Conservation (phyloP, 2,113 vertebrate species). For the Tretioscincus oriximinensis region DNA sequence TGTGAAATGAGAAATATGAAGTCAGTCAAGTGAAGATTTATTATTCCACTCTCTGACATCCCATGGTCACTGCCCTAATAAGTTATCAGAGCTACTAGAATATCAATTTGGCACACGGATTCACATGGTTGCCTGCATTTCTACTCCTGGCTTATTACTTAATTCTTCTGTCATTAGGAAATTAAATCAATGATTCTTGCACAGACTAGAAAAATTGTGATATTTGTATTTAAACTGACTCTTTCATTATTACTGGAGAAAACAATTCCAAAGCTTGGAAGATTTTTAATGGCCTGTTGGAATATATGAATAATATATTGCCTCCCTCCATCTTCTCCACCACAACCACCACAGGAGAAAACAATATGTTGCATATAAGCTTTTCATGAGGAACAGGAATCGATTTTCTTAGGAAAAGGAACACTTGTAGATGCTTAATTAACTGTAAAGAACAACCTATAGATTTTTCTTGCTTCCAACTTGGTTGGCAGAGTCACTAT, state of each 20-base stretch:
- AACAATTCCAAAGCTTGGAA: not conserved
- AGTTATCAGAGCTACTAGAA: constrained; percentile 81
- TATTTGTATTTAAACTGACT: constrained; percentile 72
- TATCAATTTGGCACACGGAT: constrained; percentile 91
- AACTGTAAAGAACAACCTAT: constrained; percentile 48
- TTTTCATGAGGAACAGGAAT: constrained; percentile 19
- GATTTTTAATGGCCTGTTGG: not conserved
- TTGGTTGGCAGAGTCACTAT: constrained; percentile 29
- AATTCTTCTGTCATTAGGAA: constrained; percentile 85
- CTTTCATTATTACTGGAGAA: constrained; percentile 51
- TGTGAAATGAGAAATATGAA: constrained; percentile 32
- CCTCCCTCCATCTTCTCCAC: not conserved
- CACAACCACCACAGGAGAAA: not conserved
- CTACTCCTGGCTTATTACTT: constrained; percentile 75
- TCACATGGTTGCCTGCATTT: constrained; percentile 79
- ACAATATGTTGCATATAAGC: not conserved
- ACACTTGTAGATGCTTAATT: constrained; percentile 47
- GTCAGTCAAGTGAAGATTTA: constrained; percentile 54
- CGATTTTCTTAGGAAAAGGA: constrained; percentile 46
- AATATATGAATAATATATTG: constrained; percentile 19
- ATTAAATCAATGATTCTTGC: constrained; percentile 82
- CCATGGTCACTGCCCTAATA: constrained; percentile 63
- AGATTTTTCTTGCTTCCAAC: constrained; percentile 45
- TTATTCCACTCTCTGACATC: constrained; percentile 51
- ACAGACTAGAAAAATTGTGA: constrained; percentile 62